A percentile compares a stretch with the other conserved stretches of the same genome.
Evolutionary conservation across 2,888 invertebrate species (phyloP).

Genomic region (Antitype chi): DNA sequence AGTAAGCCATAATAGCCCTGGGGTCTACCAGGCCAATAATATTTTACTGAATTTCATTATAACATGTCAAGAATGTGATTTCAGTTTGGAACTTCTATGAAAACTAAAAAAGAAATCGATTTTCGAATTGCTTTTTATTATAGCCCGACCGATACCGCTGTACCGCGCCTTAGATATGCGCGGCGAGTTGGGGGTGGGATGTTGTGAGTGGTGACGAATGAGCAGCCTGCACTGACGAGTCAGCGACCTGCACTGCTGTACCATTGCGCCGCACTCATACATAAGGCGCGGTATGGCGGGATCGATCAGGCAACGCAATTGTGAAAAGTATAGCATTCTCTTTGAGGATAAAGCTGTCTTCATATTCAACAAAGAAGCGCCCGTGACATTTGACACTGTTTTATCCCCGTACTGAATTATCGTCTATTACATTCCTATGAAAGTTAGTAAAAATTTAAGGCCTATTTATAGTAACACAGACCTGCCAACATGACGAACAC

Average conservation of each 20-base stretch:
- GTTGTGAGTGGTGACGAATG: no score
- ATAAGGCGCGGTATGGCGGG: no score
- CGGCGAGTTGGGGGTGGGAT: no score
- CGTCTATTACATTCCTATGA: background rate
- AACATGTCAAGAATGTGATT: background rate
- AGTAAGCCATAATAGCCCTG: background rate
- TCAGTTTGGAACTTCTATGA: background rate
- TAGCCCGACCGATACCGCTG: no score
- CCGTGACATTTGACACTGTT: background rate
- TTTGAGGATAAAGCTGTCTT: background rate
- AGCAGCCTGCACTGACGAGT: no score
- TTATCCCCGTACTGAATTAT: background rate
- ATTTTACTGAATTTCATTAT: background rate
- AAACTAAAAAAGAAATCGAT: background rate
- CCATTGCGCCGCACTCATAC: no score
- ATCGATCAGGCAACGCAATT: no score
- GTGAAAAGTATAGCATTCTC: background rate
- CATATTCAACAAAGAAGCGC: background rate
- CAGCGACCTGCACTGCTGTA: no score
- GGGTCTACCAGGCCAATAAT: background rate
- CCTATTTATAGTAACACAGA: conserved; percentile 69
- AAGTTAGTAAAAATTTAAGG: background rate
- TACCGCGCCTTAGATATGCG: no score
- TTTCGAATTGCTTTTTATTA: no score
- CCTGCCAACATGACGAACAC: conserved; percentile 94